A percentile compares a stretch with the other conserved stretches of the same genome.
These are phyloP conservation scores for Dynastes grantii DNA, from an alignment of 2,888 invertebrate species.

Conservation along the genomic window DNA sequence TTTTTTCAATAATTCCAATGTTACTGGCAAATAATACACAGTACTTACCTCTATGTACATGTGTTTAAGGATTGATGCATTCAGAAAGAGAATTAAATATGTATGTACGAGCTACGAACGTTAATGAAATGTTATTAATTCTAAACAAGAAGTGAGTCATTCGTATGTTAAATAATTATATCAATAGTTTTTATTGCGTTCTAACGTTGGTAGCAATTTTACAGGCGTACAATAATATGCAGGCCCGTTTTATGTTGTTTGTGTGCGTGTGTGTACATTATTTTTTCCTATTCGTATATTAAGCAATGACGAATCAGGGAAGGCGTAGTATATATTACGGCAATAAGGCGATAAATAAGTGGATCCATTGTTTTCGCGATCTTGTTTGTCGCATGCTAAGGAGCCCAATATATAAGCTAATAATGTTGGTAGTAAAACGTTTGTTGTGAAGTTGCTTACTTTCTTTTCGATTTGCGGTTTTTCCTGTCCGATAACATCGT, in stretches of 20 bases:
- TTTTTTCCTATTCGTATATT: slow-evolving; percentile 14
- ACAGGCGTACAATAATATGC: neutral
- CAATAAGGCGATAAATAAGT: slow-evolving; percentile 27
- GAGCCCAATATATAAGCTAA: neutral
- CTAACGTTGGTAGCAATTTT: neutral
- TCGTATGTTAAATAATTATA: slow-evolving; percentile 38
- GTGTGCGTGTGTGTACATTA: too few species aligned
- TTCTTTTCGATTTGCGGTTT: slow-evolving; percentile 10
- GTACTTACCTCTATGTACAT: neutral
- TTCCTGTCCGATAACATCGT: slow-evolving; percentile 2
- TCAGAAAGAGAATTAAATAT: slow-evolving; percentile 16
- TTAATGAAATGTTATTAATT: slow-evolving; percentile 49
- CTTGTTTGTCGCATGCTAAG: slow-evolving; percentile 6
- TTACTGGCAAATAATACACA: too few species aligned
- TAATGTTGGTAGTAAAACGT: neutral
- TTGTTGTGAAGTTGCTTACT: slow-evolving; percentile 18
- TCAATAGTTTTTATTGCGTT: slow-evolving; percentile 42
- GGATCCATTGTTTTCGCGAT: slow-evolving; percentile 28
- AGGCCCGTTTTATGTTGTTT: slow-evolving; percentile 1
- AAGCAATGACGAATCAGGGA: slow-evolving; percentile 2
- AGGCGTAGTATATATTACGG: slow-evolving; percentile 4
- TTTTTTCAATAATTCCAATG: neutral
- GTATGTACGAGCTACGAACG: slow-evolving; percentile 27
- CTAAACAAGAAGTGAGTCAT: slow-evolving; percentile 47
- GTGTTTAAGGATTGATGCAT: neutral